Evolutionary conservation across 2,888 invertebrate genomes (phyloP).

Genomic region (Anarsia innoxiella): DNA sequence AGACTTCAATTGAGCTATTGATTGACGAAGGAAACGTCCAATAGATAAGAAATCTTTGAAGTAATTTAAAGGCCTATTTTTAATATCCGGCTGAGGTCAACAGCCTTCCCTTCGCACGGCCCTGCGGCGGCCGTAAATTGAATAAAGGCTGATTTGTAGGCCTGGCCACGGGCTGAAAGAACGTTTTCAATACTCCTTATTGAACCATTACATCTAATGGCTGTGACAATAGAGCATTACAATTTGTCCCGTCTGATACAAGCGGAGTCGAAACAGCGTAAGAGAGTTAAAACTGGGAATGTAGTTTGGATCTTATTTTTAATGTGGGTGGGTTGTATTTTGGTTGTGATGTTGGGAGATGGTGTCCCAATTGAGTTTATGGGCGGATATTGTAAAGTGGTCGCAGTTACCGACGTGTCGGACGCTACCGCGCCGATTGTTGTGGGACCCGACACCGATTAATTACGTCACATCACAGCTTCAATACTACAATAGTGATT

Average conservation of each 20-base stretch:
- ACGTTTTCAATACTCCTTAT: slow-evolving; percentile 68
- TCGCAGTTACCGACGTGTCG: slow-evolving; percentile 55
- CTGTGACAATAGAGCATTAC: slow-evolving; percentile 68
- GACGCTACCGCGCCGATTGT: slow-evolving; percentile 20
- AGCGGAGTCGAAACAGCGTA: slow-evolving; percentile 25
- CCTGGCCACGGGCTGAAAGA: slow-evolving; percentile 42
- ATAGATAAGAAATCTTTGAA: slow-evolving; percentile 57
- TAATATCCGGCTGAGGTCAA: slow-evolving; percentile 66
- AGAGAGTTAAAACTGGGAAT: slow-evolving; percentile 23
- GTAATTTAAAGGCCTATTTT: slow-evolving; percentile 61
- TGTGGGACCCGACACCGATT: slow-evolving; percentile 9
- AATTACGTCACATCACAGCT: slow-evolving; percentile 10
- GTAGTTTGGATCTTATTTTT: slow-evolving; percentile 43
- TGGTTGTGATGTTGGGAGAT: slow-evolving; percentile 17
- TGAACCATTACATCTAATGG: slow-evolving; percentile 66
- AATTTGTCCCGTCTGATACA: slow-evolving; percentile 54
- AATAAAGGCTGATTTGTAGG: slow-evolving; percentile 60
- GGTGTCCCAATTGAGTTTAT: slow-evolving; percentile 63
- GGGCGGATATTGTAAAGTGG: slow-evolving; percentile 71
- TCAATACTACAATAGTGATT: slow-evolving; percentile 6
- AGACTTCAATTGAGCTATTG: slow-evolving; percentile 28
- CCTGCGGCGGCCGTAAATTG: slow-evolving; percentile 45
- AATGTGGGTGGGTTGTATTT: slow-evolving; percentile 25
- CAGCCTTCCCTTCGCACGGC: slow-evolving; percentile 55
- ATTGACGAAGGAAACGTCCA: slow-evolving; percentile 42